phyloP scores from a whole-genome alignment of 2,797 vertebrate species.

The Scomberomorus guttatus region DNA sequence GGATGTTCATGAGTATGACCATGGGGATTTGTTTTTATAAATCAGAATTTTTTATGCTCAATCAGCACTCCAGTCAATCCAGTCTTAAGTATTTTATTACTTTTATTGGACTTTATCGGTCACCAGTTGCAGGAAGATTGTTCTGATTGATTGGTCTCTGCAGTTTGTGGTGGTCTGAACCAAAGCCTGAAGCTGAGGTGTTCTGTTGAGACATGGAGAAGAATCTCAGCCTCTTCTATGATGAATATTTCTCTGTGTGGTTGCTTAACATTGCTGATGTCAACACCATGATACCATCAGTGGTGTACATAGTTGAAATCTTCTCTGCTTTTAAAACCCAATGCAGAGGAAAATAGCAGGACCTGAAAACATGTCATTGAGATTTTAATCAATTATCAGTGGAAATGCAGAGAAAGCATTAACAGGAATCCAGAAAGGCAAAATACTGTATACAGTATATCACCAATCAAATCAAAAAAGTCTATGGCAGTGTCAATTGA shows the following conservation, averaged over 20 bases:
- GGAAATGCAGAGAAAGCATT: neutral
- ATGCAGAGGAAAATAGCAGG: neutral
- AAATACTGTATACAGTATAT: neutral
- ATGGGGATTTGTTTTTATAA: neutral
- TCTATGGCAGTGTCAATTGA: neutral
- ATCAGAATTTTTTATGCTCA: slow-evolving; percentile 8
- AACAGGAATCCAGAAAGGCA: neutral
- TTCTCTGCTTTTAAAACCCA: neutral
- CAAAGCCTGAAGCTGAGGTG: slow-evolving; percentile 4
- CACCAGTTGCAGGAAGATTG: slow-evolving; percentile 8
- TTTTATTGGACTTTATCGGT: slow-evolving; percentile 17
- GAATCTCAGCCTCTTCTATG: neutral
- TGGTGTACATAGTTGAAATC: neutral
- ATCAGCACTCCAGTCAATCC: slow-evolving; percentile 5
- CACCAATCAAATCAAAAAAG: no score
- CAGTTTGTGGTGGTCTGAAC: slow-evolving; percentile 2
- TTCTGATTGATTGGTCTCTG: slow-evolving; percentile 31
- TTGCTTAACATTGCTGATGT: neutral
- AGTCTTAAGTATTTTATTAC: slow-evolving; percentile 5
- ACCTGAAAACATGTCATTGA: neutral
- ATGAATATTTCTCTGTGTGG: slow-evolving; percentile 29
- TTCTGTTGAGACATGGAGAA: slow-evolving; percentile 4
- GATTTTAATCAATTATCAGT: neutral
- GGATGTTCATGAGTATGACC: neutral
- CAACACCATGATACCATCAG: neutral